Conservation (phyloP, 2,888 invertebrate genomes). For the Branchipolynoe longqiensis region DNA sequence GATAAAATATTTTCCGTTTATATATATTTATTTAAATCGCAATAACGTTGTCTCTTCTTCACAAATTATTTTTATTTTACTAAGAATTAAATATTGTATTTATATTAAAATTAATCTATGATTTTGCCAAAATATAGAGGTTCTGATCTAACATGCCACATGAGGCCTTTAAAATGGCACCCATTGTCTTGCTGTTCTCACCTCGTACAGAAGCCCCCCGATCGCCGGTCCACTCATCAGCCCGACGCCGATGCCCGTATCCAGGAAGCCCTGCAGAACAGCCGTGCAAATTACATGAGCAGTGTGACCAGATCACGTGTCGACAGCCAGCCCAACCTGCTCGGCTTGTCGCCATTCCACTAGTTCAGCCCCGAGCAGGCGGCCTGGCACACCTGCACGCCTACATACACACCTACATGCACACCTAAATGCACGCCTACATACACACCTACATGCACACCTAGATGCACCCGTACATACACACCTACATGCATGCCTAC, state of each 20-base stretch:
- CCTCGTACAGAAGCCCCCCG: conserved; percentile 89
- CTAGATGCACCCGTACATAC: too few species aligned
- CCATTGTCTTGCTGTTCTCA: conserved; percentile 20
- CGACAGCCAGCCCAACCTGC: too few species aligned
- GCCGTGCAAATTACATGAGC: too few species aligned
- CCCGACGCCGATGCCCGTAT: conserved; percentile 91
- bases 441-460: too few species aligned
- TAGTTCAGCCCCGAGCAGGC: too few species aligned
- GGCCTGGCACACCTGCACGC: too few species aligned
- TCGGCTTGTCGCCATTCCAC: too few species aligned
- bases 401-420: too few species aligned
- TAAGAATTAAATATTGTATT: background rate
- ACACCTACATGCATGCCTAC: too few species aligned
- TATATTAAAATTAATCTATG: background rate
- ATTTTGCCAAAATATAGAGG: background rate
- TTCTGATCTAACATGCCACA: background rate
- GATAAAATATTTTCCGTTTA: too few species aligned
- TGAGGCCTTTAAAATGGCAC: background rate
- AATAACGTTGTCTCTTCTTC: background rate
- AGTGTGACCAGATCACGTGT: too few species aligned
- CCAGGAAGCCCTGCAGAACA: conserved; percentile 85
- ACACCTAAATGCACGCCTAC: too few species aligned
- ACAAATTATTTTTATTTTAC: background rate
- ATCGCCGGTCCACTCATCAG: conserved; percentile 94
- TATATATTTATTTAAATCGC: background rate